Conservation (phyloP, 2,888 invertebrate species). For the Mesochorus sp. region DNA sequence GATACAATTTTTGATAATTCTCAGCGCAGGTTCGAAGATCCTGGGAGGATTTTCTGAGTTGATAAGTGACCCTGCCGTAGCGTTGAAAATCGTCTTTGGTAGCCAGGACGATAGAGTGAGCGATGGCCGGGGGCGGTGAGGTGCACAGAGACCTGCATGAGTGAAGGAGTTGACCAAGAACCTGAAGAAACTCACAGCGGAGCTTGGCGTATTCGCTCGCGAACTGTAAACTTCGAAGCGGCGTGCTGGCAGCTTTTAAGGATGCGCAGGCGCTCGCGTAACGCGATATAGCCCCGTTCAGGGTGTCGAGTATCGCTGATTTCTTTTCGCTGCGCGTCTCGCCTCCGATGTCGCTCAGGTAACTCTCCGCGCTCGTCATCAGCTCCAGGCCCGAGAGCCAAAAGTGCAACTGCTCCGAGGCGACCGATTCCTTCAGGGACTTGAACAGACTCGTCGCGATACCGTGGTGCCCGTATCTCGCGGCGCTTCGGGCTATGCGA, state of each 20-base stretch:
- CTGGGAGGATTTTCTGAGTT: slow-evolving; percentile 88
- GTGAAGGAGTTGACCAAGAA: slow-evolving; percentile 86
- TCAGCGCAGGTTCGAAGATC: slow-evolving; percentile 89
- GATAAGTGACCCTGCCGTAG: slow-evolving; percentile 90
- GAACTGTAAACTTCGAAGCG: slow-evolving; percentile 86
- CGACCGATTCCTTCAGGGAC: slow-evolving; percentile 87
- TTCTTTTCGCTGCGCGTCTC: slow-evolving; percentile 68
- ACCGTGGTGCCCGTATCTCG: slow-evolving; percentile 92
- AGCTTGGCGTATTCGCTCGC: slow-evolving; percentile 90
- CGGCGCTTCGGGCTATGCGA: slow-evolving; percentile 92
- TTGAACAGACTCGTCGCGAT: slow-evolving; percentile 87
- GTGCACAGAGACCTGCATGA: slow-evolving; percentile 91
- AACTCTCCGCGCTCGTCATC: slow-evolving; percentile 89
- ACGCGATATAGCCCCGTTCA: slow-evolving; percentile 77
- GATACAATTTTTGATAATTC: slow-evolving; percentile 89
- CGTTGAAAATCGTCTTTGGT: slow-evolving; percentile 90
- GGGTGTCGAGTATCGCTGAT: slow-evolving; percentile 74
- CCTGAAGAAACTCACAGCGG: slow-evolving; percentile 89
- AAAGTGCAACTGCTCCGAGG: slow-evolving; percentile 94
- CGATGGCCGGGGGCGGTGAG: slow-evolving; percentile 96
- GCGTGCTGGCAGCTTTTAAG: slow-evolving; percentile 87
- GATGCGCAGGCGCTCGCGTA: slow-evolving; percentile 80
- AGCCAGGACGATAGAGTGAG: slow-evolving; percentile 90
- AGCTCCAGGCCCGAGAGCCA: slow-evolving; percentile 93
- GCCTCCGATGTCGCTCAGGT: slow-evolving; percentile 81